phyloP scores from a whole-genome alignment of 2,113 vertebrate genomes.

The Eptesicus fuscus region DNA sequence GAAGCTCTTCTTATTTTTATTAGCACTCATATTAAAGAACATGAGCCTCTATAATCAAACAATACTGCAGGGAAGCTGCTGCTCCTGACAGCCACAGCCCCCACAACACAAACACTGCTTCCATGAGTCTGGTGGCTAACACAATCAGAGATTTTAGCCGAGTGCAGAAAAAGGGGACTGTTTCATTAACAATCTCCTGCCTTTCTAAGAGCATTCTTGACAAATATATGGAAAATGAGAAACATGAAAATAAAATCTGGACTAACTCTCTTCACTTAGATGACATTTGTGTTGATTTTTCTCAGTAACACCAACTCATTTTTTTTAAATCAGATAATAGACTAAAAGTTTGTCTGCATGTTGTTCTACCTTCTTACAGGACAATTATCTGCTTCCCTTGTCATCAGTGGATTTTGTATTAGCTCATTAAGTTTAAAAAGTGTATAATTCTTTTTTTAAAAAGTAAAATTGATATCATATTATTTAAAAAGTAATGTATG shows the following conservation, averaged over 20 bases:
- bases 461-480: not conserved
- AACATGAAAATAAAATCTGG: not conserved
- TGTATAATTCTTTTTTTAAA: not conserved
- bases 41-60: not conserved
- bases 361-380: not conserved
- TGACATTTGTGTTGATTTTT: not conserved
- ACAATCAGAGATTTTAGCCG: not conserved
- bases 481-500: not conserved
- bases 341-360: not conserved
- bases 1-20: slow-evolving; percentile 14
- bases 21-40: not conserved
- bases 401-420: not conserved
- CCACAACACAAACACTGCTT: not conserved
- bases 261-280: not conserved
- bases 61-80: not conserved
- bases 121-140: not conserved
- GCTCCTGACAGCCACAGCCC: not conserved
- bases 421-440: not conserved
- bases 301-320: not conserved
- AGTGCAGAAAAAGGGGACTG: not conserved
- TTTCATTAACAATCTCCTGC: not conserved
- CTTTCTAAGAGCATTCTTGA: not conserved
- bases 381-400: not conserved
- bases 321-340: not conserved
- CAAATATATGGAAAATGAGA: not conserved